phyloP scores from a whole-genome alignment of 2,113 vertebrate species.

The Turnix velox region DNA sequence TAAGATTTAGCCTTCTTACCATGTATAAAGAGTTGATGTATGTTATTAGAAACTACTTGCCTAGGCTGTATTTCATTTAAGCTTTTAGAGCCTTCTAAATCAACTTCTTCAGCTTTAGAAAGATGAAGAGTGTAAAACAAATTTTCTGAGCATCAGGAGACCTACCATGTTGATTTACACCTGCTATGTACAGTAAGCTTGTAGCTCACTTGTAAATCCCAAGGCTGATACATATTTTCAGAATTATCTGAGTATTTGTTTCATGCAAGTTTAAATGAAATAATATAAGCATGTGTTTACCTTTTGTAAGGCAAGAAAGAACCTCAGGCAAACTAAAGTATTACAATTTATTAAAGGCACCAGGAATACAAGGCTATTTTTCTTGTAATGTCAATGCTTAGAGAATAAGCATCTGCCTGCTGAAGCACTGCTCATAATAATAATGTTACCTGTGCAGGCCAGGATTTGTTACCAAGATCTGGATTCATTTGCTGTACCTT shows the following conservation, averaged over 20 bases:
- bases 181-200: constrained; percentile 15
- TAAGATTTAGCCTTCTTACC: constrained; percentile 30
- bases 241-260: background rate
- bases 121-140: constrained; percentile 58
- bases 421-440: background rate
- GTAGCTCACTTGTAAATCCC: constrained; percentile 40
- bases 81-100: constrained; percentile 55
- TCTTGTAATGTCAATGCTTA: background rate
- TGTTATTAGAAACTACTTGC: constrained; percentile 31
- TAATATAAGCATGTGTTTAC: background rate
- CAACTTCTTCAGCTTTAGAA: constrained; percentile 45
- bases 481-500: background rate
- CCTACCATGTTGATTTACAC: constrained; percentile 38
- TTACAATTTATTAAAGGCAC: background rate
- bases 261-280: background rate
- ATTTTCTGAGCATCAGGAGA: constrained; percentile 40
- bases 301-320: background rate
- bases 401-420: background rate
- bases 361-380: background rate
- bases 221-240: background rate
- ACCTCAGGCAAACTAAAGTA: background rate
- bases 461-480: background rate
- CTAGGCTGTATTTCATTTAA: constrained; percentile 40
- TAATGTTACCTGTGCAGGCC: background rate
- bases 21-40: constrained; percentile 41